Evolutionary conservation across 2,888 invertebrate genomes (phyloP), one percentile per base, ranked within the genome.

Genomic region (Diploptera punctata): DNA sequence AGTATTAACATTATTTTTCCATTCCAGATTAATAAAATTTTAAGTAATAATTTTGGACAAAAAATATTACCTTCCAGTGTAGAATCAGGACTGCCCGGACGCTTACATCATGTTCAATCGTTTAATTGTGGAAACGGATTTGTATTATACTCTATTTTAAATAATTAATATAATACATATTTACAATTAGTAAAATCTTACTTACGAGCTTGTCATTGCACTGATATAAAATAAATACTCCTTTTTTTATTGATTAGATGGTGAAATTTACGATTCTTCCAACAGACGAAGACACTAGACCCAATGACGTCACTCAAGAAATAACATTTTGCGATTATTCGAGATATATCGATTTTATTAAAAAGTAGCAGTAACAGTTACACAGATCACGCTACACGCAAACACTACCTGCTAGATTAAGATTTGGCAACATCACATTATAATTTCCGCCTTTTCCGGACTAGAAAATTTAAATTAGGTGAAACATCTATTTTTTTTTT

Each of bases 281-380:
- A n/a, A 57, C 57, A 29, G 13, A 2, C 3, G 54, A 54, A 9
- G 1, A 29, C 57, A 57, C n/a, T n/a, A 2, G 29, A 29, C 3
- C 29, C n/a, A 1, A n/a, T 57, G 57, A 57, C 57, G 57, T 57
- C 57, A 57, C 16, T 1, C 33, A 29, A 13, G 19, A 2, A n/a
- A 1, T 26, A 54, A n/a, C 49, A 21, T 19, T 3, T 24, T 31
- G 31, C 16, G 26, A 57, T 13, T n/a, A 10, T 57, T 1, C 16
- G 24, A 26, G 57, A 57, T 57, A 57, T 16, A 29, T 57, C 57
- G 57, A 57, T n/a, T n/a, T n/a, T n/a, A n/a, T n/a, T n/a, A n/a
- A n/a, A n/a, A n/a, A n/a, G n/a, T n/a, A n/a, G n/a, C n/a, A n/a
- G n/a, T n/a, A n/a, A n/a, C n/a, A n/a, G n/a, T n/a, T n/a, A n/a